phyloP scores from a whole-genome alignment of 1,140 invertebrate genomes.

The Orius insidiosus region DNA sequence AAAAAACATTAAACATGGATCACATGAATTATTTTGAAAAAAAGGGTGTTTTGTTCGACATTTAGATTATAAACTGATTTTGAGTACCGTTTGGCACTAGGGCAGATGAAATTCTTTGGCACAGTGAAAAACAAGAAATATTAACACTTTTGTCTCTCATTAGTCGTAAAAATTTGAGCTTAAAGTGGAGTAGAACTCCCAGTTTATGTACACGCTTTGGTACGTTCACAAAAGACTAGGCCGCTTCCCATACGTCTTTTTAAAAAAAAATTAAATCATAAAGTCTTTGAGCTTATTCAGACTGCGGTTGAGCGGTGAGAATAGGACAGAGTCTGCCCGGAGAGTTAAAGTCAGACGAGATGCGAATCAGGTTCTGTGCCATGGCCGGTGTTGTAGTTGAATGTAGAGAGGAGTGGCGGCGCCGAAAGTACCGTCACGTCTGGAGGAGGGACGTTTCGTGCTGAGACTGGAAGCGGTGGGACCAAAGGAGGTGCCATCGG shows the following conservation, averaged over 20 bases:
- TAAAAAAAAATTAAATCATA: not conserved
- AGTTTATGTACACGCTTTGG: slow-evolving; percentile 7
- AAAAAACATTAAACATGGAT: slow-evolving; percentile 18
- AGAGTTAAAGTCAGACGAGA: slow-evolving; percentile 24
- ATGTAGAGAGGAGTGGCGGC: slow-evolving; percentile 26
- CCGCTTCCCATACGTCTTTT: no score
- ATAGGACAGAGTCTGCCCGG: slow-evolving; percentile 2
- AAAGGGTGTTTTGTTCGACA: not conserved
- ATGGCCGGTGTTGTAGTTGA: slow-evolving; percentile 21
- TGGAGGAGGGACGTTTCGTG: slow-evolving; percentile 13
- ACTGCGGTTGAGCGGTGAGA: slow-evolving; percentile 11
- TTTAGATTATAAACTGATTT: not conserved
- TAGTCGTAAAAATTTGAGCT: not conserved
- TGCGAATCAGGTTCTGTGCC: slow-evolving; percentile 26
- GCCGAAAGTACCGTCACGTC: slow-evolving; percentile 25
- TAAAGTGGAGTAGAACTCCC: not conserved
- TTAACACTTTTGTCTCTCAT: not conserved
- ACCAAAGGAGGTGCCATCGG: slow-evolving; percentile 20
- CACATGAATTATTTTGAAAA: slow-evolving; percentile 14
- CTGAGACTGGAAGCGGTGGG: slow-evolving; percentile 21
- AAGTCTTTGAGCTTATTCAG: slow-evolving; percentile 1
- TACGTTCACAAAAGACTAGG: not conserved
- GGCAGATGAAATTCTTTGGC: not conserved
- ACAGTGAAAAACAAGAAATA: not conserved
- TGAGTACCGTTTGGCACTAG: slow-evolving; percentile 2